A percentile compares a stretch with the other conserved stretches of the same genome.
These are phyloP conservation scores for Cheilosia impressa DNA, from an alignment of 2,888 invertebrate genomes.

Conservation along the genomic window DNA sequence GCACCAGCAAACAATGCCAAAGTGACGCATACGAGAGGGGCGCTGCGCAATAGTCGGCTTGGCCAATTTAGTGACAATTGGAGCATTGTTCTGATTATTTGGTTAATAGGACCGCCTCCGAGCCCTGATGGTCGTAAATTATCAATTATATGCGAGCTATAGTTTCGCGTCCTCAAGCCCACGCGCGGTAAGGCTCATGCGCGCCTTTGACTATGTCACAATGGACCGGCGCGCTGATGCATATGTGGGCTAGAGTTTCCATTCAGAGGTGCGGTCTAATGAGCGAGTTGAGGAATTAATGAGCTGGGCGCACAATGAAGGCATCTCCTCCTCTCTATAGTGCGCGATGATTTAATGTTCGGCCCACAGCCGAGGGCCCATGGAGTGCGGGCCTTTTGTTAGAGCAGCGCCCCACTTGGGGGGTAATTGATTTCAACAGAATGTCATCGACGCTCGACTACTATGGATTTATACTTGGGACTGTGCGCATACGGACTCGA, in stretches of 20 bases:
- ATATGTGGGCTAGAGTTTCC: constrained; percentile 62
- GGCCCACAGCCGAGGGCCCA: constrained; percentile 59
- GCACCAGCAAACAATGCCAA: background rate
- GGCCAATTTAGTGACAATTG: constrained; percentile 60
- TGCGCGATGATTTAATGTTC: constrained; percentile 65
- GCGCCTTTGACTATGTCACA: constrained; percentile 51
- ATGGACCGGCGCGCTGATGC: constrained; percentile 33
- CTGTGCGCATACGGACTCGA: constrained; percentile 24
- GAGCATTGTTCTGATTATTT: constrained; percentile 45
- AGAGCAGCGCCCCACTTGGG: constrained; percentile 42
- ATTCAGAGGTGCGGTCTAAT: constrained; percentile 69
- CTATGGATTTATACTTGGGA: constrained; percentile 52
- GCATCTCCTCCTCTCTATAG: constrained; percentile 49
- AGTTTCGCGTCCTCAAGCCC: constrained; percentile 52
- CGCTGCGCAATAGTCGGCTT: constrained; percentile 10
- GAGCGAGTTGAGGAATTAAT: constrained; percentile 63
- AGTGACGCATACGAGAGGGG: background rate
- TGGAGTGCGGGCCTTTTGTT: constrained; percentile 54
- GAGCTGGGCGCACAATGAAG: constrained; percentile 51
- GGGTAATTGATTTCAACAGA: constrained; percentile 73
- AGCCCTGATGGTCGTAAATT: constrained; percentile 29
- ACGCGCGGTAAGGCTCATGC: constrained; percentile 44
- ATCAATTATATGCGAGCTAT: constrained; percentile 36
- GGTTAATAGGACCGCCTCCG: constrained; percentile 38
- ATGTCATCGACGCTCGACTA: constrained; percentile 70